phyloP scores from a whole-genome alignment of 2,888 invertebrate genomes.

The Saturnia japonica region DNA sequence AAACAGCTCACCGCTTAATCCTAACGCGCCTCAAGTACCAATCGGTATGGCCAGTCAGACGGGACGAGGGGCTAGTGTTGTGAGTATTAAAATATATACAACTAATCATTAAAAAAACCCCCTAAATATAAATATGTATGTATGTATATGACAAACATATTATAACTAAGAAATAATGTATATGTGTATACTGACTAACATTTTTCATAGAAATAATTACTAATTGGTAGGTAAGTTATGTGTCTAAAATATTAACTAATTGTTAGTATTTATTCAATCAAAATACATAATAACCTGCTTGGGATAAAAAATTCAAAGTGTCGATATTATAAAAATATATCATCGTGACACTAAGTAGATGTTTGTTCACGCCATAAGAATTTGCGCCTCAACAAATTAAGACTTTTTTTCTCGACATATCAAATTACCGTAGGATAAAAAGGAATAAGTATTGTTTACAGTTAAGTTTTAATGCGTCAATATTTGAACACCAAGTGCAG shows the following conservation, averaged over 20 bases:
- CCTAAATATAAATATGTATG: not conserved
- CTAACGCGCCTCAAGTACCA: constrained; percentile 86
- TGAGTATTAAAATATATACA: constrained; percentile 84
- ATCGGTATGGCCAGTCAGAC: constrained; percentile 89
- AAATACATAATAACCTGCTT: too few species aligned
- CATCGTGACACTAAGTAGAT: too few species aligned
- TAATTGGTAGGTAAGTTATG: not conserved
- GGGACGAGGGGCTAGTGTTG: constrained; percentile 93
- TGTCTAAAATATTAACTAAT: not conserved
- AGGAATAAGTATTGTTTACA: not conserved
- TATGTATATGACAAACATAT: not conserved
- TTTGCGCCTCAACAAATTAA: not conserved
- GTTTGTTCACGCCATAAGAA: not conserved
- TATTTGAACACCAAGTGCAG: not conserved
- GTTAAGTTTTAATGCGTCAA: too few species aligned
- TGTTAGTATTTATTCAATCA: not conserved
- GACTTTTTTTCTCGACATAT: not conserved
- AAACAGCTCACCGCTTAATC: constrained; percentile 78
- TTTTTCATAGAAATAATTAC: not conserved
- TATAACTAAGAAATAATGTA: not conserved
- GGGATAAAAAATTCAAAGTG: too few species aligned
- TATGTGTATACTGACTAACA: not conserved
- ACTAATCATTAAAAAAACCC: not conserved
- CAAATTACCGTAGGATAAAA: not conserved
- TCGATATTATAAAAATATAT: too few species aligned